Evolutionary conservation across 2,888 invertebrate species (phyloP).

Genomic region (Drosophila helvetica): DNA sequence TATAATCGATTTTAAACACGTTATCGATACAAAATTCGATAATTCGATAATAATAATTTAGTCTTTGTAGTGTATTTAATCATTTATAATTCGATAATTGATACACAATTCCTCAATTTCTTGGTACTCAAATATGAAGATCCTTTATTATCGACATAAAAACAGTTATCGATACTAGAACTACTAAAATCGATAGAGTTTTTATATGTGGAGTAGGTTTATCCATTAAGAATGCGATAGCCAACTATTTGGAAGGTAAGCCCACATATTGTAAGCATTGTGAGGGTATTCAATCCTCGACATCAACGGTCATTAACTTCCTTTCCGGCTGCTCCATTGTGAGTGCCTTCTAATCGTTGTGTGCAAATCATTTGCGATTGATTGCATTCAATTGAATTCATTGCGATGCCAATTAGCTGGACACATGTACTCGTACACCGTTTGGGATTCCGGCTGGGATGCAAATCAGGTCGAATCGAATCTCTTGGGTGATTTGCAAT

Average conservation of each 20-base stretch:
- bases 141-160: neutral
- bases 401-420: constrained; percentile 56
- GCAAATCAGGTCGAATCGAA: constrained; percentile 46
- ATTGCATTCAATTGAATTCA: constrained; percentile 60
- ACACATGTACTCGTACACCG: constrained; percentile 37
- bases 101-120: neutral
- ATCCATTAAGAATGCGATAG: neutral
- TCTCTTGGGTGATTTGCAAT: constrained; percentile 23
- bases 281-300: neutral
- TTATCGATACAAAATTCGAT: too few species aligned
- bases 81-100: too few species aligned
- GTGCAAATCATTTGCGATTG: constrained; percentile 67
- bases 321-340: neutral
- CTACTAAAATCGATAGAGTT: neutral
- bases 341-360: constrained; percentile 52
- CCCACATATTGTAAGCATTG: neutral
- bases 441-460: constrained; percentile 9
- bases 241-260: neutral
- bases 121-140: neutral
- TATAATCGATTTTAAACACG: too few species aligned
- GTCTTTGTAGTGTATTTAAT: too few species aligned
- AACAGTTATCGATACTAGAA: too few species aligned
- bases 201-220: neutral
- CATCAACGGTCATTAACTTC: neutral
- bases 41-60: too few species aligned